Conservation (phyloP, 2,113 vertebrate species). For the Callionymus lyra region DNA sequence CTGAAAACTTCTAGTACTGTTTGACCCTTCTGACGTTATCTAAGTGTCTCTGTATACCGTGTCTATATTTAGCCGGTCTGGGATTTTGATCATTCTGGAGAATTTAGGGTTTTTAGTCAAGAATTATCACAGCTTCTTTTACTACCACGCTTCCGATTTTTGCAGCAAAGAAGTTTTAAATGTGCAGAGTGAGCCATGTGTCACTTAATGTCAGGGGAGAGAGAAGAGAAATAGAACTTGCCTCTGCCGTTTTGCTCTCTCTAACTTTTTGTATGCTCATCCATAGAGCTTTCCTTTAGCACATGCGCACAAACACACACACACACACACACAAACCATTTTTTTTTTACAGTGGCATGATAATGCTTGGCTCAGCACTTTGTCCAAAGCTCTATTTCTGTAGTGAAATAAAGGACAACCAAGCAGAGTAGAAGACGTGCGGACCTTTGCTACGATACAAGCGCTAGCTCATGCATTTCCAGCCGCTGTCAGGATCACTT, state of each 20-base stretch:
- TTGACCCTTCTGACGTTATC: conserved; percentile 38
- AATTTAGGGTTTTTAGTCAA: conserved; percentile 34
- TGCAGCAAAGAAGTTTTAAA: conserved; percentile 28
- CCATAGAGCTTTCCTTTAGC: not conserved
- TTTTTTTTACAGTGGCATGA: conserved; percentile 47
- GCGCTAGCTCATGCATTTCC: conserved; percentile 22
- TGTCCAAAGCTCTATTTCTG: conserved; percentile 54
- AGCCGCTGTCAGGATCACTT: conserved; percentile 24
- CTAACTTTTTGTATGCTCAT: not conserved
- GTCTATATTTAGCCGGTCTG: conserved; percentile 51
- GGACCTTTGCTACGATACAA: conserved; percentile 1
- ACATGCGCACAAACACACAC: not conserved
- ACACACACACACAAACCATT: conserved; percentile 33
- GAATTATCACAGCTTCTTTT: conserved; percentile 20
- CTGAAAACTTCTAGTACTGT: conserved; percentile 25
- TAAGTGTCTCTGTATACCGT: conserved; percentile 31
- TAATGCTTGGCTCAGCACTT: conserved; percentile 58
- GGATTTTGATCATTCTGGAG: conserved; percentile 44
- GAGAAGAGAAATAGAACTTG: conserved; percentile 4
- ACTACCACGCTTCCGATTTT: conserved; percentile 16
- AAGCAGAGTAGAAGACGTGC: conserved; percentile 30
- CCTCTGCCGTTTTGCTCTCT: not conserved
- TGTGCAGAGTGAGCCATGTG: conserved; percentile 45
- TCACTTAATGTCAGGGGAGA: conserved; percentile 35
- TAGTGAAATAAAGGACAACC: conserved; percentile 35